Conservation (phyloP, 35 echinoderm and acorn worm species). For the Heliocidaris tuberculata region DNA sequence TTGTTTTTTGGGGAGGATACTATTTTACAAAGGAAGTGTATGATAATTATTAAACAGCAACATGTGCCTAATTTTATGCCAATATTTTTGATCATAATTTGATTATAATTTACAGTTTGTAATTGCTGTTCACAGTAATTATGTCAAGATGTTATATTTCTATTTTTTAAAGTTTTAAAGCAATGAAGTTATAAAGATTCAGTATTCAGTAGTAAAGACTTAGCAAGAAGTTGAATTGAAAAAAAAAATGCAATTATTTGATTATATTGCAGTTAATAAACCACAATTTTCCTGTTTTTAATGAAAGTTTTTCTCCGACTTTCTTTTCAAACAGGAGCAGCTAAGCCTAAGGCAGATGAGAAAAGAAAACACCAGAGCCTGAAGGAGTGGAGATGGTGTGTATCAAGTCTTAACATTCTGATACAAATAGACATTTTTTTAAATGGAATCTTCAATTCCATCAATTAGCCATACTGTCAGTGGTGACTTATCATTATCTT, state of each 20-base stretch:
- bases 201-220: too few species aligned
- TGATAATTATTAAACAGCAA: background rate
- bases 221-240: too few species aligned
- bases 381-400: background rate
- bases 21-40: background rate
- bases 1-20: background rate
- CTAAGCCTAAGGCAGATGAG: conserved; percentile 12
- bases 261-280: too few species aligned
- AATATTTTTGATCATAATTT: too few species aligned
- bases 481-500: background rate
- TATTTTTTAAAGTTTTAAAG: too few species aligned
- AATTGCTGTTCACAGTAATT: background rate
- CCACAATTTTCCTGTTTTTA: background rate
- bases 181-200: too few species aligned
- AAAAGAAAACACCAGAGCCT: conserved; percentile 18
- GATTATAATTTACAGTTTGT: too few species aligned
- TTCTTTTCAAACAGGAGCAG: background rate
- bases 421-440: background rate
- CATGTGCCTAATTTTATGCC: background rate
- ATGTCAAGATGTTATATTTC: too few species aligned
- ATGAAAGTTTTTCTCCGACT: background rate
- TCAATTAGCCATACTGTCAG: background rate
- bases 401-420: background rate
- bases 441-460: background rate
- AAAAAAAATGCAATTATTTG: too few species aligned